phyloP scores from a whole-genome alignment of 2,888 invertebrate species.

The Nemotelus nigrinus region DNA sequence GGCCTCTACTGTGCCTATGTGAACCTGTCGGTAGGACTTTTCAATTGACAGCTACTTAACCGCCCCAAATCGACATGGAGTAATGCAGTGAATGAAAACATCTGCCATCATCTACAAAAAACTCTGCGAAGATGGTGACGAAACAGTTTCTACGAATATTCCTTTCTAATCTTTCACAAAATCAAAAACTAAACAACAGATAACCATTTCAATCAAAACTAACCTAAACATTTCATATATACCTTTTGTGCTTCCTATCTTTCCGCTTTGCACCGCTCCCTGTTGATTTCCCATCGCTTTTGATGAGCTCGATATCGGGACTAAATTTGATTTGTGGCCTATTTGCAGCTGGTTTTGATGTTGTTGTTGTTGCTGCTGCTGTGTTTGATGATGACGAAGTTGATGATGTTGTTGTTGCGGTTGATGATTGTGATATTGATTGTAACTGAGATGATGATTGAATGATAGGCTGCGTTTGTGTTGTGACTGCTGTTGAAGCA shows the following conservation, averaged over 20 bases:
- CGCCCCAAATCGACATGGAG: too few relatives aligned
- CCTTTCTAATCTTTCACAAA: too few relatives aligned
- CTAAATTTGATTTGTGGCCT: constrained; percentile 65
- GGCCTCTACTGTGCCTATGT: too few relatives aligned
- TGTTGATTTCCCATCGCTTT: constrained; percentile 63
- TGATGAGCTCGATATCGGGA: constrained; percentile 68
- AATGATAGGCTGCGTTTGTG: constrained; percentile 77
- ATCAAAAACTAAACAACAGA: too few relatives aligned
- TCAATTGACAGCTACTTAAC: too few relatives aligned
- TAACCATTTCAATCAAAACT: too few relatives aligned
- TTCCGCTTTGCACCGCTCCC: constrained; percentile 67
- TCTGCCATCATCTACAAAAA: too few relatives aligned
- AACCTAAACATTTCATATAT: constrained; percentile 30
- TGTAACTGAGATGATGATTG: constrained; percentile 77
- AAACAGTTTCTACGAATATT: too few relatives aligned
- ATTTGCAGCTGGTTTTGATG: constrained; percentile 60
- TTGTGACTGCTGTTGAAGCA: constrained; percentile 66
- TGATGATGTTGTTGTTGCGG: constrained; percentile 69
- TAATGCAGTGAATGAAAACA: too few relatives aligned
- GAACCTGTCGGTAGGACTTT: too few relatives aligned
- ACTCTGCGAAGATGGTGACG: too few relatives aligned
- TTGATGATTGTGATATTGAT: constrained; percentile 68
- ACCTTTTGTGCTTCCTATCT: constrained; percentile 71
- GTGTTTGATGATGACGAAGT: constrained; percentile 63
- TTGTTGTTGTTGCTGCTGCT: constrained; percentile 68